Percentiles rank a stretch among this genome's conserved stretches.
These are phyloP conservation scores for Zeuzera pyrina DNA, from an alignment of 2,888 invertebrate genomes.

Conservation along the genomic window DNA sequence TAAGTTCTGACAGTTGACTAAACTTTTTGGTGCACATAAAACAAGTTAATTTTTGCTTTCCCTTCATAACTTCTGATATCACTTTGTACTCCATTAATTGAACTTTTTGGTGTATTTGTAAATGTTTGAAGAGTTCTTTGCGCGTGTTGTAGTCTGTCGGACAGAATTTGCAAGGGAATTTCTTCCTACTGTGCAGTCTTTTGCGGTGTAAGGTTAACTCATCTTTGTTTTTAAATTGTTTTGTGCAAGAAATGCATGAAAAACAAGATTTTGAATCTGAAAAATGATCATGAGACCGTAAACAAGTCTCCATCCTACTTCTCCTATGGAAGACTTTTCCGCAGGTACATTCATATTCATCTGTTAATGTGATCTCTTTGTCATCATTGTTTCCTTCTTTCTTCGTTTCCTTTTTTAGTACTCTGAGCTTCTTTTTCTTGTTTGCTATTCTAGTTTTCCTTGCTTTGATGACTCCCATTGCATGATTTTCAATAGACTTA, in stretches of 20 bases:
- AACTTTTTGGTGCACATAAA: conserved; percentile 52
- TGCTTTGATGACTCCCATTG: conserved; percentile 35
- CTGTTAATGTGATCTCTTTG: not conserved
- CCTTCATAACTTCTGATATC: conserved; percentile 52
- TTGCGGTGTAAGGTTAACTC: conserved; percentile 45
- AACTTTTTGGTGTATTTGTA: conserved; percentile 57
- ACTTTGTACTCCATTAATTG: conserved; percentile 64
- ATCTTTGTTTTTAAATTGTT: conserved; percentile 46
- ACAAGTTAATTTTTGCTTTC: conserved; percentile 52
- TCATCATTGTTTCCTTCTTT: conserved; percentile 28
- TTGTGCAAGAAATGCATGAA: conserved; percentile 43
- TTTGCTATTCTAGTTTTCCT: conserved; percentile 23
- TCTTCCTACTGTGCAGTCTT: conserved; percentile 41
- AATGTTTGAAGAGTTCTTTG: conserved; percentile 56
- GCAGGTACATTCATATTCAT: conserved; percentile 52
- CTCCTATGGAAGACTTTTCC: conserved; percentile 44
- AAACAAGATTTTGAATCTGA: conserved; percentile 26
- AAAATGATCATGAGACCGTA: conserved; percentile 44
- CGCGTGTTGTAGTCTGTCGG: conserved; percentile 59
- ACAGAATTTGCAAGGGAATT: conserved; percentile 60
- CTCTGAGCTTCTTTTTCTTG: conserved; percentile 12
- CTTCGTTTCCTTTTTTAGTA: conserved; percentile 13
- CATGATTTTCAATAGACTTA: conserved; percentile 41
- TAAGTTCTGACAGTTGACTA: conserved; percentile 44
- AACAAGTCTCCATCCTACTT: conserved; percentile 55